These are phyloP conservation scores for Chesias legatella DNA, from an alignment of 2,888 invertebrate species.

Conservation along the genomic window DNA sequence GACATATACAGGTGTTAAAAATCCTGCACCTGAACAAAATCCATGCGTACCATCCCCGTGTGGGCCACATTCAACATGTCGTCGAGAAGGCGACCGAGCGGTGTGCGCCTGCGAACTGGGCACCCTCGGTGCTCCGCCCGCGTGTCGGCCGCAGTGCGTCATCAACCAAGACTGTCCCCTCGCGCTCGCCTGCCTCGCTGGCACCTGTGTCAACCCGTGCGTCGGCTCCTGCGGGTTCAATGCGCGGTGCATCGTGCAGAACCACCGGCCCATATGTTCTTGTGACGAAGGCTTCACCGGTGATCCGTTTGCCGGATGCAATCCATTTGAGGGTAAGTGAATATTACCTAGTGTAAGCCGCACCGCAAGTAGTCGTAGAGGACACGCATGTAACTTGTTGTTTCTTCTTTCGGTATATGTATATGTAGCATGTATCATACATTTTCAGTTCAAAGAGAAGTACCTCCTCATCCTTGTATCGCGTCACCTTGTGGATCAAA, in stretches of 20 bases:
- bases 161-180: slow-evolving; percentile 90
- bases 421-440: slow-evolving; percentile 33
- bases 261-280: slow-evolving; percentile 87
- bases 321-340: slow-evolving; percentile 78
- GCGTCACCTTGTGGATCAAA: slow-evolving; percentile 90
- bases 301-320: slow-evolving; percentile 89
- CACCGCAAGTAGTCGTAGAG: slow-evolving; percentile 19
- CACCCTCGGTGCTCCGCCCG: slow-evolving; percentile 89
- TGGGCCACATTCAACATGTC: slow-evolving; percentile 83
- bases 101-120: slow-evolving; percentile 87
- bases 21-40: slow-evolving; percentile 58
- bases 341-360: background rate
- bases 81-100: slow-evolving; percentile 82
- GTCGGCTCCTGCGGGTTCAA: slow-evolving; percentile 88
- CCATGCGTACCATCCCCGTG: slow-evolving; percentile 86
- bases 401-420: slow-evolving; percentile 20
- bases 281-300: slow-evolving; percentile 88
- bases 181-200: slow-evolving; percentile 85
- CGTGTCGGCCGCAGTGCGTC: slow-evolving; percentile 88
- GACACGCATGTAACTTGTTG: slow-evolving; percentile 26
- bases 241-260: slow-evolving; percentile 86
- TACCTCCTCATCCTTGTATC: slow-evolving; percentile 86
- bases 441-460: slow-evolving; percentile 78
- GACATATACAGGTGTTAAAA: slow-evolving; percentile 40
- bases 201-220: slow-evolving; percentile 88